A percentile compares a stretch with the other conserved stretches of the same genome.
Evolutionary conservation across 2,888 invertebrate species (phyloP).

Genomic region (Rhamnusium bicolor): DNA sequence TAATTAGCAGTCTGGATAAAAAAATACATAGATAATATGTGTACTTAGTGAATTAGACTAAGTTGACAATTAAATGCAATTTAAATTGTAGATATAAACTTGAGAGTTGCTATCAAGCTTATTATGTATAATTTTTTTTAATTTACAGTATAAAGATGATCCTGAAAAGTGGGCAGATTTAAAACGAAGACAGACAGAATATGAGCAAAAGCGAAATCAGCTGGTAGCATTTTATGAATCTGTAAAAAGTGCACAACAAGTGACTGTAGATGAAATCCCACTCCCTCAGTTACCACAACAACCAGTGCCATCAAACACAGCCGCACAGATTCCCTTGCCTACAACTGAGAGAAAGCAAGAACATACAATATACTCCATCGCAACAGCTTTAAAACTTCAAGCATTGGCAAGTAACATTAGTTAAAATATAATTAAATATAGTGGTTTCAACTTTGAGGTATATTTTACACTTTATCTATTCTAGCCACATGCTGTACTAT

Average conservation of each 20-base stretch:
- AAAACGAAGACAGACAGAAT: conserved; percentile 92
- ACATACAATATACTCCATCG: conserved; percentile 70
- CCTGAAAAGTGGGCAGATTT: conserved; percentile 94
- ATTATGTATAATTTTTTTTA: no score
- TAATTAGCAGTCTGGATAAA: no score
- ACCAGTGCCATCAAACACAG: conserved; percentile 48
- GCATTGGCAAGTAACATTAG: conserved; percentile 60
- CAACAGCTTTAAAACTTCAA: conserved; percentile 69
- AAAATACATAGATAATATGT: no score
- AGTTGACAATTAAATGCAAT: no score
- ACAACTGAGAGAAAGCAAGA: conserved; percentile 67
- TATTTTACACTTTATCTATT: no score
- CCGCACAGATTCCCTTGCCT: conserved; percentile 67
- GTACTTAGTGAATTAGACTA: no score
- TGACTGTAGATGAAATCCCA: conserved; percentile 96
- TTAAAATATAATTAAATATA: no score
- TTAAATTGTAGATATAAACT: no score
- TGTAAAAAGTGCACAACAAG: conserved; percentile 95
- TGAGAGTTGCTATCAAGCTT: no score
- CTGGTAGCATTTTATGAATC: conserved; percentile 95
- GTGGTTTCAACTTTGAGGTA: no score
- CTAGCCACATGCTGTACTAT: no score
- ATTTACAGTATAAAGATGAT: conserved; percentile 92
- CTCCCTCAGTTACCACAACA: conserved; percentile 81
- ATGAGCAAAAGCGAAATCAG: conserved; percentile 90